Evolutionary conservation across 2,797 vertebrate species (phyloP), one percentile per base, ranked within the genome.

Genomic region (Hapalemur alaotrensis): DNA sequence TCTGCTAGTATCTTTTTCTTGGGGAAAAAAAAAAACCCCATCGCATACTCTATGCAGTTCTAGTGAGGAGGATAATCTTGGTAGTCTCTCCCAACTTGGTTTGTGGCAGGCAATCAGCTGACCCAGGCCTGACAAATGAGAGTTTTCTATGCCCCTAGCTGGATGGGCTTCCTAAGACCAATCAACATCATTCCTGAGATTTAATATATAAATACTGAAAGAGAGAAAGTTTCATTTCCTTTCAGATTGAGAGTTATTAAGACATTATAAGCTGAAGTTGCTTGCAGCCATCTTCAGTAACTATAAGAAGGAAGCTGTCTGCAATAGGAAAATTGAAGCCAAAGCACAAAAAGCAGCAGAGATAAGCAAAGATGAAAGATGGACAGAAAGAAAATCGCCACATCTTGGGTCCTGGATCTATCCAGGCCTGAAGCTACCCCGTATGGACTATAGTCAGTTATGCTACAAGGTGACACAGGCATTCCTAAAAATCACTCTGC

Each of bases 201-300:
- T 86, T 78, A 92, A 59, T 86, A 81, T 43, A 65, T 13, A 61
- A 65, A 57, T 23, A 70, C 38, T 38, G 46, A 35, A 63, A 80
- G 20, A 91, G 59, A 76, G 38, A 93, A 89, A 82, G 63, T 93
- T 41, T 91, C 43, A 63, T 25, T 61, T 89, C 72, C 43, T 89
- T 85, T 50, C 14, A 75, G 23, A 79, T 8, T 94, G 50, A 96
- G 9, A 52, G 41, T 91, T 78, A 89, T 70, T 79, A 88, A 86
- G 41, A 73, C 48, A 95, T 57, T 61, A 59, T 92, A 92, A 96
- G 28, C 80, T 83, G 38, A 92, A 87, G 30, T 46, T 97, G 35
- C n/a, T 90, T 93, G 28, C 2, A 70, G 32, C 43, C 35, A 54
- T 72, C 69, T 96, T 96, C 15, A 30, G 38, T 94, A 81, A 28